Evolutionary conservation across 2,888 invertebrate genomes (phyloP).

Genomic region (Lithophane leautieri): DNA sequence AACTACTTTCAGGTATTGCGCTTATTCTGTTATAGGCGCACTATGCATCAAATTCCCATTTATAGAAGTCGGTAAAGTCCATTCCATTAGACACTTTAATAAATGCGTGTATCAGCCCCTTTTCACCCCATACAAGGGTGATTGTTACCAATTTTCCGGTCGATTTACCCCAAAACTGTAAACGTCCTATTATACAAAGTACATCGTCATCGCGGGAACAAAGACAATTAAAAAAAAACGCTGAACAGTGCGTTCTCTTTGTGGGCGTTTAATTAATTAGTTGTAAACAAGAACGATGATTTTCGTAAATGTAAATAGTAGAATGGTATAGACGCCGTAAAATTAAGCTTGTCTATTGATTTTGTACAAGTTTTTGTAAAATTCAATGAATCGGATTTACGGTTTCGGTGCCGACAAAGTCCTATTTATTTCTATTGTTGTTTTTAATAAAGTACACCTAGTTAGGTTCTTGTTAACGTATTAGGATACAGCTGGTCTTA

Average conservation of each 20-base stretch:
- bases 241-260: constrained; percentile 79
- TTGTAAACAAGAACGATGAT: constrained; percentile 89
- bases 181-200: constrained; percentile 78
- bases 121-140: constrained; percentile 70
- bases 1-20: no score
- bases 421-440: constrained; percentile 80
- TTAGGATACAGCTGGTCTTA: constrained; percentile 39
- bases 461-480: constrained; percentile 44
- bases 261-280: constrained; percentile 88
- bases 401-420: constrained; percentile 73
- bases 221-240: constrained; percentile 84
- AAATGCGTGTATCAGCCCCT: constrained; percentile 48
- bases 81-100: constrained; percentile 51
- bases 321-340: constrained; percentile 82
- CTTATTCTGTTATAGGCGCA: background rate
- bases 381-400: constrained; percentile 73
- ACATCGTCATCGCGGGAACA: constrained; percentile 80
- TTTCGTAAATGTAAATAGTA: constrained; percentile 89
- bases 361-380: constrained; percentile 74
- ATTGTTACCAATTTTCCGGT: constrained; percentile 88
- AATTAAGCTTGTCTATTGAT: constrained; percentile 85
- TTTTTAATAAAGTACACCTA: constrained; percentile 74
- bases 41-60: constrained; percentile 5
- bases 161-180: constrained; percentile 86
- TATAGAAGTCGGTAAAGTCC: constrained; percentile 4